Evolutionary conservation across 2,797 vertebrate genomes (phyloP).

Genomic region (Myiothlypis chrysogaster): DNA sequence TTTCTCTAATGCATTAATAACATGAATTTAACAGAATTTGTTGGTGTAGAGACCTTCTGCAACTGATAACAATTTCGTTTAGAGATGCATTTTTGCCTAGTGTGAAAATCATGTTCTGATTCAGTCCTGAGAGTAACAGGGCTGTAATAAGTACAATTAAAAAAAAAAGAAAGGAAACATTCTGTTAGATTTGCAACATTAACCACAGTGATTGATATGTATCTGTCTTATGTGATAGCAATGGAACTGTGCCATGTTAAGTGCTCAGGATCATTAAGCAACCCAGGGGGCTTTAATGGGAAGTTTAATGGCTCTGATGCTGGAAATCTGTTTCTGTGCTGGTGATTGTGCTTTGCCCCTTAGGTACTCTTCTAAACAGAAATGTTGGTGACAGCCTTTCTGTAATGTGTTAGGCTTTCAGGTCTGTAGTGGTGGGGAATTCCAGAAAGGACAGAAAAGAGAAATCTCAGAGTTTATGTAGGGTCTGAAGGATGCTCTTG

Average conservation of each 20-base stretch:
- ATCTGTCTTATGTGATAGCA: not conserved
- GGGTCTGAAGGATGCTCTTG: not conserved
- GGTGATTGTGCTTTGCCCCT: not conserved
- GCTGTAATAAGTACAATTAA: not conserved
- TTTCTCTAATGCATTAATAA: constrained; percentile 10
- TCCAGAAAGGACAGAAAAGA: constrained; percentile 2
- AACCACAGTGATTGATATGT: not conserved
- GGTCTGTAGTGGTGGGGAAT: not conserved
- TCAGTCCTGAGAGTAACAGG: not conserved
- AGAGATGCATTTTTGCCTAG: not conserved
- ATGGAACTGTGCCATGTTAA: not conserved
- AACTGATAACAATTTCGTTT: not conserved
- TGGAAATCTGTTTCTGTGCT: constrained; percentile 15
- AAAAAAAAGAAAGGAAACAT: not conserved
- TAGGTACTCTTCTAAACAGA: not conserved
- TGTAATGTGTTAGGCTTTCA: not conserved
- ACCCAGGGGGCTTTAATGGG: not conserved
- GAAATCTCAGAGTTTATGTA: not conserved
- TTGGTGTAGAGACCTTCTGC: not conserved
- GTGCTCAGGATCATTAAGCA: constrained; percentile 8
- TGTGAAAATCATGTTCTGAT: not conserved
- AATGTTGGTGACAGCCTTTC: not conserved
- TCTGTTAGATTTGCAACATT: constrained; percentile 39
- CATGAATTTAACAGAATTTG: not conserved
- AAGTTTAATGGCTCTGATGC: constrained; percentile 7